Evolutionary conservation across 2,113 vertebrate species (phyloP).

Genomic region (Marmota monax): DNA sequence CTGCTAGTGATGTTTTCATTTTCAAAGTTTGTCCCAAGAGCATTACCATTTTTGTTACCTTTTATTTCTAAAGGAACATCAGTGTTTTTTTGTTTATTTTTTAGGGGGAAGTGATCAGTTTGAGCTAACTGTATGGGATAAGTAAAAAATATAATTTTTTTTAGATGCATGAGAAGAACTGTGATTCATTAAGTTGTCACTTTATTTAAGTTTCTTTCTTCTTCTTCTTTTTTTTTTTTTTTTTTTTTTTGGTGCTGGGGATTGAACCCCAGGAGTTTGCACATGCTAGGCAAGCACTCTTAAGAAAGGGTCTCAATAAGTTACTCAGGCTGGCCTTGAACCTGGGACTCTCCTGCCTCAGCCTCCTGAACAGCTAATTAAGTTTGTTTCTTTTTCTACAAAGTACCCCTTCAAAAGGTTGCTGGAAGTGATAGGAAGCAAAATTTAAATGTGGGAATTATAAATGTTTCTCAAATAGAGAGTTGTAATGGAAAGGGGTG

Average conservation of each 20-base stretch:
- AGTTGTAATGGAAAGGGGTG: neutral
- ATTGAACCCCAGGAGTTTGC: too few species aligned
- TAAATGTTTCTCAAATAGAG: conserved; percentile 40
- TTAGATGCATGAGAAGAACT: neutral
- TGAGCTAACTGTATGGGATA: conserved; percentile 41
- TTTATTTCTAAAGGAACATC: conserved; percentile 37
- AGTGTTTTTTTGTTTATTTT: neutral
- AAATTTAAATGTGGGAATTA: conserved; percentile 21
- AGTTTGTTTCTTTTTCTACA: conserved; percentile 16
- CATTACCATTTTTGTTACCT: neutral
- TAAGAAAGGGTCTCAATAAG: too few species aligned
- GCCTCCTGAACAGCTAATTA: neutral
- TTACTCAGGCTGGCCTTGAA: too few species aligned
- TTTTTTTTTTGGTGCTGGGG: too few species aligned
- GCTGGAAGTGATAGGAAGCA: neutral
- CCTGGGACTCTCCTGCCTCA: too few species aligned
- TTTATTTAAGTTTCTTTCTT: neutral
- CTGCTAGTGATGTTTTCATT: conserved; percentile 30
- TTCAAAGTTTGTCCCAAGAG: conserved; percentile 12
- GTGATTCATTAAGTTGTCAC: conserved; percentile 23
- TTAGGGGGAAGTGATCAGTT: neutral
- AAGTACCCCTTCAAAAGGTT: conserved; percentile 41
- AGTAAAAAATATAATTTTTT: conserved; percentile 48
- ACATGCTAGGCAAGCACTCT: too few species aligned
- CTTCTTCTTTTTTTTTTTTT: too few species aligned